These are phyloP conservation scores for Ormyrus pomaceus DNA, from an alignment of 2,888 invertebrate species.

Conservation along the genomic window DNA sequence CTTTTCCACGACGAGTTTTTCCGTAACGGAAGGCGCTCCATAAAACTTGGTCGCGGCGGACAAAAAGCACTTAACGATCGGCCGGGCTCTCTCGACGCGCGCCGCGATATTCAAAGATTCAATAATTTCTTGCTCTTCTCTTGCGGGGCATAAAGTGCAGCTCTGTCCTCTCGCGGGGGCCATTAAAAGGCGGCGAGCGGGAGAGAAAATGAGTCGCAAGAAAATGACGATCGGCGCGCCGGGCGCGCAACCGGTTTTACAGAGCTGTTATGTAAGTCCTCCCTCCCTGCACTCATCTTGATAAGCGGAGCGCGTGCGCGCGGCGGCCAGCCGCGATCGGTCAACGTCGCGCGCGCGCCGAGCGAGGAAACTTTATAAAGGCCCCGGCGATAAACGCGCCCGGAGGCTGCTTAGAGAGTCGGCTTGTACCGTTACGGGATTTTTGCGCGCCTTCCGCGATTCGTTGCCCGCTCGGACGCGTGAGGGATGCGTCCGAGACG, in stretches of 20 bases:
- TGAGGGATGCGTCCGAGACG: neutral
- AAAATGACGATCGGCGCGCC: slow-evolving; percentile 28
- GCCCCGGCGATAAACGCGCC: slow-evolving; percentile 30
- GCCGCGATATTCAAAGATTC: too few species aligned
- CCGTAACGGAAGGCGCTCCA: too few species aligned
- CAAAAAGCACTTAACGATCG: too few species aligned
- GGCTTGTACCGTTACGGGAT: too few species aligned
- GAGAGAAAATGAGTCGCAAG: slow-evolving; percentile 35
- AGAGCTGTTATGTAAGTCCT: slow-evolving; percentile 36
- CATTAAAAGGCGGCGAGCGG: neutral
- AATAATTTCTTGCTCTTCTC: too few species aligned
- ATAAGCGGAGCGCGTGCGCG: slow-evolving; percentile 15
- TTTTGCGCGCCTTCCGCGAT: too few species aligned
- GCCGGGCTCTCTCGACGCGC: too few species aligned
- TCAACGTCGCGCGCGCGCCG: slow-evolving; percentile 35
- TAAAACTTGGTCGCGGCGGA: too few species aligned
- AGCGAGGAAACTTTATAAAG: slow-evolving; percentile 26
- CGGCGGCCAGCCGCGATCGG: slow-evolving; percentile 29
- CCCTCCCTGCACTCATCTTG: slow-evolving; percentile 4
- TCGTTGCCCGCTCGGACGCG: too few species aligned
- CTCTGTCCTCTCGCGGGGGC: too few species aligned
- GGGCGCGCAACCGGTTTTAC: slow-evolving; percentile 33
- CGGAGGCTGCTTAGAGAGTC: neutral
- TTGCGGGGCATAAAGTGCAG: too few species aligned
- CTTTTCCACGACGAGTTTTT: too few species aligned